Evolutionary conservation across 1,140 invertebrate genomes (phyloP), one percentile per base, ranked within the genome.

Genomic region (Hyphantria cunea): DNA sequence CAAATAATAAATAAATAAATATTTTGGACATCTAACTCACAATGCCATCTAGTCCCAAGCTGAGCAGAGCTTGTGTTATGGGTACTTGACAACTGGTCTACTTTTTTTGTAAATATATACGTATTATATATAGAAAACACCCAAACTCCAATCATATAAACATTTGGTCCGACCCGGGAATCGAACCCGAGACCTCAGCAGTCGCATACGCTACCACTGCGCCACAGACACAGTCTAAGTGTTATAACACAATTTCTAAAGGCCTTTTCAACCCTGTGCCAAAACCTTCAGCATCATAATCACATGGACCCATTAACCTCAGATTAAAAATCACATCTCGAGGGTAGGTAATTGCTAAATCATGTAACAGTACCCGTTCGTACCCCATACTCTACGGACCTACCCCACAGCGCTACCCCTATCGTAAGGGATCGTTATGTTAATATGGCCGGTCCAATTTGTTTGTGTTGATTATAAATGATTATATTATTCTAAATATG

Each of bases 341-440:
- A 31, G 54, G 48, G 42, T 31, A 32, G 39, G 47, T 71, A 71
- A 71, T 71, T 67, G 69, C 69, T 48, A 62, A 71, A 71, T 71
- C 65, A 62, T 71, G 69, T 71, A 64, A 71, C 68, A 10, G 48
- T 42, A 71, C 64, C 53, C 49, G 55, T 34, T 15, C 13, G 32
- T 33, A 31, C 33, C 51, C 39, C 52, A 15, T 17, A n/a, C 42
- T 42, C 44, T 8, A 10, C 13, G 39, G 13, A 44, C 17, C 11
- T 44, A 12, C 37, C 52, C 17, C 52, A 44, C 14, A 32, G 10
- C 17, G 17, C 17, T 25, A 25, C 17, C 17, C 17, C 17, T 25
- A 25, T 39, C 8, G 37, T 39, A 9, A 47, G 13, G 64, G 55
- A 55, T 42, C 34, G 51, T 54, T 59, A 58, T 48, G 64, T 32